A percentile compares a stretch with the other conserved stretches of the same genome.
Conservation (phyloP, 1,140 invertebrate species). For the Ceratina calcarata region DNA sequence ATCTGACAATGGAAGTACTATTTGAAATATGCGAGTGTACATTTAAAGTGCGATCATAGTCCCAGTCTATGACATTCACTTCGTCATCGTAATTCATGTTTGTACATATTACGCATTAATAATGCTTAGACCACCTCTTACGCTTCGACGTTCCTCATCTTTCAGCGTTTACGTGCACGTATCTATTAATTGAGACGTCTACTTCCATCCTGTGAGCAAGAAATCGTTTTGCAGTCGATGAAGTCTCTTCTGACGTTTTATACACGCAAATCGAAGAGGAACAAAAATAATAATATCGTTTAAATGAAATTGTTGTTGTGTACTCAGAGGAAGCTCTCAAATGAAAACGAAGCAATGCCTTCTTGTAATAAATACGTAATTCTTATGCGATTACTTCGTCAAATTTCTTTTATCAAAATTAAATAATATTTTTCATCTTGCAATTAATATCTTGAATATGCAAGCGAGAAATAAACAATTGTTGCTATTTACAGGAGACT, state of each 20-base stretch:
- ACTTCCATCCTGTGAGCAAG: constrained; percentile 27
- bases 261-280: background rate
- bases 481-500: constrained; percentile 2
- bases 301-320: background rate
- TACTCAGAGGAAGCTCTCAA: constrained; percentile 46
- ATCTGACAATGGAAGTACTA: constrained; percentile 19
- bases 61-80: constrained; percentile 19
- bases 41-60: constrained; percentile 20
- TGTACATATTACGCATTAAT: constrained; percentile 40
- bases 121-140: constrained; percentile 47
- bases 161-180: constrained; percentile 30
- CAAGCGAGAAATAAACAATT: background rate
- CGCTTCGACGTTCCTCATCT: constrained; percentile 28
- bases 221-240: constrained; percentile 9
- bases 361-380: background rate
- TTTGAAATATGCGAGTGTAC: constrained; percentile 9
- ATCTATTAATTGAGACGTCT: constrained; percentile 38
- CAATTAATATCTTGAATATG: background rate
- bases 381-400: background rate
- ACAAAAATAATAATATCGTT: background rate
- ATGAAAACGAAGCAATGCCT: constrained; percentile 29
- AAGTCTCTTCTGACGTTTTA: background rate
- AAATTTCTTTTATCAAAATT: background rate
- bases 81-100: constrained; percentile 15
- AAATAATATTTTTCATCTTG: background rate